Evolutionary conservation across 2,888 invertebrate genomes (phyloP).

Genomic region (Oasisia sp.): DNA sequence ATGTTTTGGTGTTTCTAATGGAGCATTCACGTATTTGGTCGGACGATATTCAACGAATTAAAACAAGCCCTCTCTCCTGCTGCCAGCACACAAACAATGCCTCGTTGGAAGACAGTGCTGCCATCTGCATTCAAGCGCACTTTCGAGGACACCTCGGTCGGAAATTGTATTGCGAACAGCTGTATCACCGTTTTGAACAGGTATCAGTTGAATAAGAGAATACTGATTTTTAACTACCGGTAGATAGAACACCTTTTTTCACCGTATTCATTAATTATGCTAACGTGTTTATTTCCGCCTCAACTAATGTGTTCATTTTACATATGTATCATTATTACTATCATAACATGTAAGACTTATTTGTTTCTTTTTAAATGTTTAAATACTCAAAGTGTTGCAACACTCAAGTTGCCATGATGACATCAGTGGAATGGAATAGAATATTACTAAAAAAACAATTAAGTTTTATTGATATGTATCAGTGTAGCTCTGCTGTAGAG

Average conservation of each 20-base stretch:
- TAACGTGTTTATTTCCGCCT: neutral
- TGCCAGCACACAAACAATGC: neutral
- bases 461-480: no score
- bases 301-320: neutral
- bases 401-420: neutral
- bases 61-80: neutral
- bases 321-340: neutral
- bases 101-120: neutral
- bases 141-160: constrained; percentile 6
- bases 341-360: neutral
- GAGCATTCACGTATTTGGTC: neutral
- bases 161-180: constrained; percentile 6
- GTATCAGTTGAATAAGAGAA: neutral
- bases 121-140: neutral
- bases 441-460: neutral
- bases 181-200: neutral
- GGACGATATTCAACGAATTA: neutral
- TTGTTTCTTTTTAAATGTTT: neutral
- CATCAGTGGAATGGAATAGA: neutral
- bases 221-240: no score
- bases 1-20: neutral
- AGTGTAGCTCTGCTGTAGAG: neutral
- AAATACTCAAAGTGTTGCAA: neutral
- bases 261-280: neutral
- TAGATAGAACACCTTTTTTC: neutral